Percentiles rank a stretch among this genome's conserved stretches.
Evolutionary conservation across 2,888 invertebrate species (phyloP).

Genomic region (Amorpha juglandis): DNA sequence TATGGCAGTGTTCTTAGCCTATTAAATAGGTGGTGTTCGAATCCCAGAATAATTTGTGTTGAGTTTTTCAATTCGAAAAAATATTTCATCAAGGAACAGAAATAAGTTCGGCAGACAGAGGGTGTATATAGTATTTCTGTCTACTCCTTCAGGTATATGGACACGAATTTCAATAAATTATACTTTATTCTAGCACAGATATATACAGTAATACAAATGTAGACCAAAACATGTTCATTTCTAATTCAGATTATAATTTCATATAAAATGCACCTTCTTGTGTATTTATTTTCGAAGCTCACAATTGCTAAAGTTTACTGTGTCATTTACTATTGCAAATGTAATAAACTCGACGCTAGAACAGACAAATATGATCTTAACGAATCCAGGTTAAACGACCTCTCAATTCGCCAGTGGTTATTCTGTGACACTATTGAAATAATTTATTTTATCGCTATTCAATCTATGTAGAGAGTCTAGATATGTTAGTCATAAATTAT

Average conservation of each 20-base stretch:
- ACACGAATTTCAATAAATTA: no score
- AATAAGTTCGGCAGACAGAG: no score
- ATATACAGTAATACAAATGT: not conserved
- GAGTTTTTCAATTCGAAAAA: no score
- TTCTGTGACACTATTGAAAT: not conserved
- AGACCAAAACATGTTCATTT: not conserved
- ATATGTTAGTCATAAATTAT: no score
- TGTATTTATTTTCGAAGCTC: not conserved
- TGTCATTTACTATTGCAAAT: not conserved
- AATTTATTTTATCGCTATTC: not conserved
- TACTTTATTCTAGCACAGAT: not conserved
- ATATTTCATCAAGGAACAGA: no score
- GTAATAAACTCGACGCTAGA: not conserved
- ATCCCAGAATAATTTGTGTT: no score
- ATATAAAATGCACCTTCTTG: not conserved
- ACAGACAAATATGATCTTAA: slow-evolving; percentile 12
- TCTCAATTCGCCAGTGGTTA: not conserved
- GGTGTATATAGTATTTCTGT: no score
- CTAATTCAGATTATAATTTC: not conserved
- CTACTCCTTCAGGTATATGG: no score
- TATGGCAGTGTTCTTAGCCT: no score
- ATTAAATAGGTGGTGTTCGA: no score
- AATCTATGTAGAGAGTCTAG: no score
- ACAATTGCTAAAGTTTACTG: not conserved
- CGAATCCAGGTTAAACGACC: slow-evolving; percentile 4